These are phyloP conservation scores for human DNA, from an alignment of 2,113 vertebrate genomes.

Conservation along the genomic window GRCh38 chr5:2447501-2448000, in stretches of 20 bases:
- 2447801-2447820: accelerated
- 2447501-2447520: accelerated
- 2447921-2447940: accelerated
- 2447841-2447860: too few species aligned
- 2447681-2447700: accelerated
- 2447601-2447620: too few species aligned
- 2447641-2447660: neutral
- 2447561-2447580: accelerated
- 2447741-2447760: accelerated
- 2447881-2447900: accelerated
- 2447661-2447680: accelerated
- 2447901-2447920: neutral
- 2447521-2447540: neutral
- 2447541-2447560: accelerated
- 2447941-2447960: neutral
- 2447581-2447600: neutral
- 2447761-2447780: too few species aligned
- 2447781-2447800: neutral
- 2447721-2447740: accelerated
- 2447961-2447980: too few species aligned
- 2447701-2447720: too few species aligned
- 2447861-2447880: neutral
- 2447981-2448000: too few species aligned
- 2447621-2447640: accelerated
- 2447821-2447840: accelerated